These are phyloP conservation scores for Epinephelus malabaricus DNA, from an alignment of 2,797 vertebrate species.

Conservation along the genomic window DNA sequence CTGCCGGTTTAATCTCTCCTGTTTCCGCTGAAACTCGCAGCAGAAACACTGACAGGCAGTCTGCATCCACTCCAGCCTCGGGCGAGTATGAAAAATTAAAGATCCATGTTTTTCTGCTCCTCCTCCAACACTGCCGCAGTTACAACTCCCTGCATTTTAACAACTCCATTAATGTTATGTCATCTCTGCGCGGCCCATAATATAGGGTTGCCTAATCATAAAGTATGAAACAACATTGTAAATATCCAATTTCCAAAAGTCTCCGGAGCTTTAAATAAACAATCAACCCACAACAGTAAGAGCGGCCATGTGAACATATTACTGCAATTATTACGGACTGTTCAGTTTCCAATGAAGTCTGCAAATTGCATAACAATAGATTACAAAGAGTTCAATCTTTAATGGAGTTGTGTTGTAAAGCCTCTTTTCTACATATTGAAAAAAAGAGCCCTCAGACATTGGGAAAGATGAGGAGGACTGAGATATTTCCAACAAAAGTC, in stretches of 20 bases:
- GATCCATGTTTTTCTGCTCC: conserved; percentile 52
- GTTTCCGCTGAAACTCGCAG: conserved; percentile 35
- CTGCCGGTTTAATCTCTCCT: conserved; percentile 39
- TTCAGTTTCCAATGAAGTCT: conserved; percentile 11
- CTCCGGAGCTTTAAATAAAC: conserved; percentile 14
- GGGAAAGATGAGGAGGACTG: not conserved
- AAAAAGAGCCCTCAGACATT: not conserved
- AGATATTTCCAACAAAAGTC: conserved; percentile 1
- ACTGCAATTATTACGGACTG: conserved; percentile 1
- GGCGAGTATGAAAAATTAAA: conserved; percentile 72
- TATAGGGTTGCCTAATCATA: not conserved
- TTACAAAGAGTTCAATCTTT: not conserved
- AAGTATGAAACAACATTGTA: not conserved
- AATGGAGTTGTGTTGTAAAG: not conserved
- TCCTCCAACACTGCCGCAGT: conserved; percentile 53
- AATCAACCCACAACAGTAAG: not conserved
- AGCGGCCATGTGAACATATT: not conserved
- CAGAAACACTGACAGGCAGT: conserved; percentile 47
- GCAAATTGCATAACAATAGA: conserved; percentile 9
- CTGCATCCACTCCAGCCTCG: conserved; percentile 50
- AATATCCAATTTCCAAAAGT: conserved; percentile 13
- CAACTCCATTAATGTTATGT: conserved; percentile 25
- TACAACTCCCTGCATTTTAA: conserved; percentile 37
- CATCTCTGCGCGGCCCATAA: not conserved
- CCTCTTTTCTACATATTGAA: not conserved